Evolutionary conservation across 2,888 invertebrate species (phyloP), one percentile per base, ranked within the genome.

Genomic region (Eudasyphora cyanicolor): DNA sequence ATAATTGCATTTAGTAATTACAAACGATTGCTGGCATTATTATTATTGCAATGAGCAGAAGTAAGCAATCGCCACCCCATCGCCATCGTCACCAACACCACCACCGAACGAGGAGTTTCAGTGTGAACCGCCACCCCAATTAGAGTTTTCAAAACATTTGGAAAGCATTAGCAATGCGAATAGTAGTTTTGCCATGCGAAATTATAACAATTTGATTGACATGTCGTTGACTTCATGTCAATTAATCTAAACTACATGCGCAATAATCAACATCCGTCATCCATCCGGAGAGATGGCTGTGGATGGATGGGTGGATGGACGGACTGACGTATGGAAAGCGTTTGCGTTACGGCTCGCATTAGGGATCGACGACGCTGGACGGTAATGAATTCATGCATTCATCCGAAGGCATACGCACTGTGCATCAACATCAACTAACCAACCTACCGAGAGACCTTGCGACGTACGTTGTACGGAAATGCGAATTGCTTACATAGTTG

Each of bases 171-270:
- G 67, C 67, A 67, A n/a, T 29, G 60, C 60, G 60, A 60, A 67
- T 67, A 67, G n/a, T n/a, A n/a, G 67, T 67, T 67, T 64, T 64
- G 64, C 42, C 10, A 67, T 8, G 67, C 38, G 42, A 67, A 67
- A 42, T 67, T 67, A 81, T 67, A 81, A 84, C 75, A 76, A 84
- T 85, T 89, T 91, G 91, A 91, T 91, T 91, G 91, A 91, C 91
- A 91, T 88, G 91, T 90, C 91, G 91, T 89, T 91, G 91, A 91
- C 91, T 91, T 89, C 88, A 87, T 88, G 89, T 91, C 90, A 91
- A 91, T 89, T 90, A 90, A 89, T 88, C 89, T 86, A 87, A 88
- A 85, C 82, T 86, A 77, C 86, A 89, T 87, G 87, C 87, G 84
- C 86, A 84, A 83, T 86, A 84, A 84, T 84, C 84, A 84, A 76